Base-by-base conservation (phyloP, 37 sponge, comb jelly and placozoan genomes). In the Agelas oroides region DNA sequence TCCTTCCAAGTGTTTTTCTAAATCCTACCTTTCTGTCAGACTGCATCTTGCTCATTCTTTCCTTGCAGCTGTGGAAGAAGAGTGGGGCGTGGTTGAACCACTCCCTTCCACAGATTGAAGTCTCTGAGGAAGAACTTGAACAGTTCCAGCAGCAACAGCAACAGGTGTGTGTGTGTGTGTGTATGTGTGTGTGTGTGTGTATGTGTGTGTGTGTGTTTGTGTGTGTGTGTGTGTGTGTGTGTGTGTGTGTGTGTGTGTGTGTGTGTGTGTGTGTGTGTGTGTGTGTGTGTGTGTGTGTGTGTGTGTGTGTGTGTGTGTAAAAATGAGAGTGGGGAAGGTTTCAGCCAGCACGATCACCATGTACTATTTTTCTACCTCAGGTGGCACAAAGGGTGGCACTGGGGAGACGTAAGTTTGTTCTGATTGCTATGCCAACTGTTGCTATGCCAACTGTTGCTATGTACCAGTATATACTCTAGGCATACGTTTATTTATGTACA, bases 1-100 rank as follows among this genome's bases (percentile, higher is more conserved):
- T 8, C 8, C 6, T 8, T 46, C 46, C 46, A 46, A 12, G 46
- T 46, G 46, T 3, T 3, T 46, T 46, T 46, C 3, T 8, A 46
- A 3, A 12, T 46, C 8, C 6, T 46, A 46, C 46, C 46, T 8
- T 12, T 8, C 46, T 46, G 6, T 12, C 46, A 46, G 3, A 3
- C 46, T 46, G 3, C 46, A 3, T 8, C 8, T 46, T 46, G 46
- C 6, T 46, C 46, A 12, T 46, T 46, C 46, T 28, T 57, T 31
- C 30, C 13, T 36, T 21, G 27, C 60, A 89, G 84, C 54, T 83
- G n/a, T 83, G 84, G 84, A 69, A 71, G 52, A 65, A 65, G 27
- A 83, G 84, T 83, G 84, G 89, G n/a, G 76, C 89, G 5, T 89
- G 89, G 89, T 32, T 88, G 52, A 76, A 35, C 31, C 76, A 77